Evolutionary conservation across 2,113 vertebrate genomes (phyloP).

Genomic region (Mormoops blainvillei): DNA sequence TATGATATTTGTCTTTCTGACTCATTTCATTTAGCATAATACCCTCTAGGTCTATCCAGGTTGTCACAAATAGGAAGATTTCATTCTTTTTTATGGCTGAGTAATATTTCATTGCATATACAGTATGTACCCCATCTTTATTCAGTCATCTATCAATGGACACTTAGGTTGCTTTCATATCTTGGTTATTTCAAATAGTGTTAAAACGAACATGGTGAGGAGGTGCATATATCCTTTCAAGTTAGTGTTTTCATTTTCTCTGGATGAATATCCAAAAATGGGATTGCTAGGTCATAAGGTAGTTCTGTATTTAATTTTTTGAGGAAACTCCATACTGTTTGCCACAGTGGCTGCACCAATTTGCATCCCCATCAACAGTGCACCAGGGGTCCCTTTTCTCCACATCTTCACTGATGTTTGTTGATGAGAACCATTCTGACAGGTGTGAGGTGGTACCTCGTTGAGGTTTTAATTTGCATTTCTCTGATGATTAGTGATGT

Average conservation of each 20-base stretch:
- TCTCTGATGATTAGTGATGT: not conserved
- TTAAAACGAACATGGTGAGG: not conserved
- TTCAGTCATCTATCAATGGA: no score
- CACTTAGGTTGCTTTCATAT: no score
- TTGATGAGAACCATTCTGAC: not conserved
- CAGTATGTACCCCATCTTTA: not conserved
- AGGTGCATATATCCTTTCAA: not conserved
- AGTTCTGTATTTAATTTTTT: not conserved
- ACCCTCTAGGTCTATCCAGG: no score
- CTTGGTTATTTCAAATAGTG: not conserved
- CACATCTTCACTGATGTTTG: not conserved
- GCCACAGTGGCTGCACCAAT: no score
- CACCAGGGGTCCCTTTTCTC: no score
- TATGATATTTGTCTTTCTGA: no score
- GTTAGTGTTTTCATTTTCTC: not conserved
- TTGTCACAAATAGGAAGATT: not conserved
- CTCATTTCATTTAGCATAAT: no score
- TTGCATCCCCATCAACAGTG: no score
- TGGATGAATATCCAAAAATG: not conserved
- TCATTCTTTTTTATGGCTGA: not conserved
- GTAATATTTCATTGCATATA: not conserved
- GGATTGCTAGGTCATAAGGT: not conserved
- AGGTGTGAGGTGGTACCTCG: not conserved
- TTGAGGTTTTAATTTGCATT: not conserved
- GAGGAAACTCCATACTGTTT: no score